Base-by-base conservation (phyloP, 2,888 invertebrate species). In the Strigamia crassipes region DNA sequence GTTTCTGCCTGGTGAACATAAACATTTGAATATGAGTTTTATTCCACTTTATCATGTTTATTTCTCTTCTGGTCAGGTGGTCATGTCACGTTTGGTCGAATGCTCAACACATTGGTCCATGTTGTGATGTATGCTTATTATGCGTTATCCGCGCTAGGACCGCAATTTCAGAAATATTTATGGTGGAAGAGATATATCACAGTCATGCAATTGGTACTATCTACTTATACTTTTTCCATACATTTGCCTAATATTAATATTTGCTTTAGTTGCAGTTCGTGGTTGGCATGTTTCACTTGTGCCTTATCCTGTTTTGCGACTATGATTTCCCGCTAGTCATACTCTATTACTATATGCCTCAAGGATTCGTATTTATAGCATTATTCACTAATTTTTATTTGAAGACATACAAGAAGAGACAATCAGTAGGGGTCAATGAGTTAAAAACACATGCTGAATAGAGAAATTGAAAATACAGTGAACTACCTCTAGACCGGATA, bases 1-100 rank as follows among this genome's bases (percentile, higher is more conserved):
- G 83, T 88, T 86, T 88, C 90, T 89, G 85, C 90, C 89, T 92
- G 95, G 95, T 87, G 83, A 86, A 38, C 1, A 27, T 3, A 27
- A 27, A 27, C 27, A 27, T 27, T 27, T 27, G 27, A n/a, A 18
- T 18, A 4, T 13, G 23, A 27, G 27, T 27, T 27, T 27, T 27
- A 27, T 27, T 27, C 27, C 3, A 27, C 27, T 27, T 27, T 27
- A 27, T 27, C 1, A 27, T 61, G 8, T n/a, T 1, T 61, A 61
- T 5, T 61, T 61, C 34, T 78, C 21, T 46, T 18, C 8, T 83
- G 83, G 83, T 18, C 84, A 88, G 88, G 89, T 84, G 73, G 73
- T 15, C 73, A 73, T 8, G 4, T 27, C 1, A 73, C 89, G 6
- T 89, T 89, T 84, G 89, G 89, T 84, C 86, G 88, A 1, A 84